Evolutionary conservation across 2,797 vertebrate species (phyloP), one percentile per base, ranked within the genome.

Genomic region (Esox lucius): DNA sequence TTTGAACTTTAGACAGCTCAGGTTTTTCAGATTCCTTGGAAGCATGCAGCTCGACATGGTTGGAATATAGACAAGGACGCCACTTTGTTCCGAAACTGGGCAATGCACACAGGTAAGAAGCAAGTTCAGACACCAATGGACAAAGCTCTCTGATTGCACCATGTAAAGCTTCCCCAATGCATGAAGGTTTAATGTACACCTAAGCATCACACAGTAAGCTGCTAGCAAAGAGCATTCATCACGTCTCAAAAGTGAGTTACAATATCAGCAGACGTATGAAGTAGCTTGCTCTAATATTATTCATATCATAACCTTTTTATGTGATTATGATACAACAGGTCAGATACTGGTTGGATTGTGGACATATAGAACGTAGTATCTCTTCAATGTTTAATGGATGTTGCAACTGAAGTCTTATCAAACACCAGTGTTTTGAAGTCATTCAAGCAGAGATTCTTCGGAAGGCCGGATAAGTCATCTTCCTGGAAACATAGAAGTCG

Each of bases 1-100:
- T 46, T 4, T 71, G 15, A 12, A 26, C 68, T 73, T 51, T 65
- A 95, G 94, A 76, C 90, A 7, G 90, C 88, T 17, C 78, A 62
- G 67, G 87, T 95, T 74, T 95, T 95, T 81, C 94, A 95, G 78
- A 94, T 95, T 82, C 93, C 94, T 1, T 95, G 94, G 94, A 95
- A 93, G 74, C 94, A 95, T 5, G 94, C 94, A 0, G 94, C 94
- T 71, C 93, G 93, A 61, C 94, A 95, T 7, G 93, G 94, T 69
- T 95, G 94, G 93, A 94, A 91, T 67, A 93, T 95, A 35, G 94
- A 95, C 85, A 86, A 87, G 70, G 94, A 95, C 80, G 94, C 94
- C 22, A 92, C 91, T 9, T 92, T 95, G 71, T 95, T 95, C 87
- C 89, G 92, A 83, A 94, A 91, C 75, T 95, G 94, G 94, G 94